Evolutionary conservation across 2,888 invertebrate species (phyloP).

Genomic region (Esperia sulphurella): DNA sequence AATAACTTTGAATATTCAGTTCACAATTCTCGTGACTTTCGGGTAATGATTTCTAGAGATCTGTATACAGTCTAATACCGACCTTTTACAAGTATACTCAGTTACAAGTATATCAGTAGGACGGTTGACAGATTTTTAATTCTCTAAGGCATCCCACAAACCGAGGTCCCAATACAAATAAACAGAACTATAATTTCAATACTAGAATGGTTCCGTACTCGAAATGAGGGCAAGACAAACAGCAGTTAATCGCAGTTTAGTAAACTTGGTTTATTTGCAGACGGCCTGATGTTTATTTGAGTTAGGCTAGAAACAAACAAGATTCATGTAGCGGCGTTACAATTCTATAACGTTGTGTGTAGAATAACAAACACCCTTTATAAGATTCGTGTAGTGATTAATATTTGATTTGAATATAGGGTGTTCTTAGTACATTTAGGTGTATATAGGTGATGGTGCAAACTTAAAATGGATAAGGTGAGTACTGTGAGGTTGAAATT

Average conservation of each 20-base stretch:
- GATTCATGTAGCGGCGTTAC: background rate
- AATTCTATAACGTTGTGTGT: background rate
- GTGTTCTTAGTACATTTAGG: background rate
- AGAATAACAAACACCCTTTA: background rate
- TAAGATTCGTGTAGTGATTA: background rate
- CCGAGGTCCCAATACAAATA: background rate
- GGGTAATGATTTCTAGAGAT: too few species aligned
- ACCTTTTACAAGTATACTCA: too few species aligned
- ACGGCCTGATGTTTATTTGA: background rate
- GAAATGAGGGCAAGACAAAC: conserved; percentile 36
- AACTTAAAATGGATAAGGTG: too few species aligned
- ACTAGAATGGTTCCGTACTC: conserved; percentile 19
- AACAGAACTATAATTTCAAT: conserved; percentile 19
- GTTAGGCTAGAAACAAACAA: background rate
- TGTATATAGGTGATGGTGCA: too few species aligned
- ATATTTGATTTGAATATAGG: background rate
- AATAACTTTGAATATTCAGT: too few species aligned
- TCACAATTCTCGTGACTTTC: too few species aligned
- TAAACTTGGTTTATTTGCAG: conserved; percentile 1
- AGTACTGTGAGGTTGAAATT: too few species aligned
- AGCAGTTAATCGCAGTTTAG: conserved; percentile 22
- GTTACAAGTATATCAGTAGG: too few species aligned
- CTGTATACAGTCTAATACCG: too few species aligned
- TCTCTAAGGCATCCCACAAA: background rate
- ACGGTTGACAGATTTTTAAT: too few species aligned